These are phyloP conservation scores for Caenorhabditis macrosperma DNA, from an alignment of 2,888 invertebrate genomes.

Conservation along the genomic window DNA sequence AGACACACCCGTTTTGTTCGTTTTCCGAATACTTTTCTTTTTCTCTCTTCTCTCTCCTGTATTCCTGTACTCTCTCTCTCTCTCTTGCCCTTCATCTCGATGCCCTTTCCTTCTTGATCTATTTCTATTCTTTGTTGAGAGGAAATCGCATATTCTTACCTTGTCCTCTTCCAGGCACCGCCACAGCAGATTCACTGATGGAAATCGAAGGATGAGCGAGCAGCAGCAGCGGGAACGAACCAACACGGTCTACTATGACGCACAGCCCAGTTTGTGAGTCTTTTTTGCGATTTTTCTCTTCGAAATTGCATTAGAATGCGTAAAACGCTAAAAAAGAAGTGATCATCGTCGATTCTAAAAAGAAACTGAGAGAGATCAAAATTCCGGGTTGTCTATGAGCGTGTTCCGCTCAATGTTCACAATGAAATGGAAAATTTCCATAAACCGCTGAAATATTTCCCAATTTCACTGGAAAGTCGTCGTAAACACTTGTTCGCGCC, in stretches of 20 bases:
- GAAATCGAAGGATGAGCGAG: constrained; percentile 31
- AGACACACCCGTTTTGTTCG: constrained; percentile 17
- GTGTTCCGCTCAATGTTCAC: too few species aligned
- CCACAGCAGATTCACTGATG: neutral
- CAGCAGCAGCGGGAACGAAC: constrained; percentile 44
- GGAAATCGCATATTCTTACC: neutral
- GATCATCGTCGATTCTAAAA: too few species aligned
- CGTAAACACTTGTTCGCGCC: too few species aligned
- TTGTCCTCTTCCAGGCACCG: neutral
- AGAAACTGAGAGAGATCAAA: too few species aligned
- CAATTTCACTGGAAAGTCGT: too few species aligned
- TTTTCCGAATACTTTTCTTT: neutral
- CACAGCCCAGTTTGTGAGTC: constrained; percentile 54
- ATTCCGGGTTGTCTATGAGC: too few species aligned
- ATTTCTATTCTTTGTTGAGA: neutral
- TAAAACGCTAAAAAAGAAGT: constrained; percentile 7
- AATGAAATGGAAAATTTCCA: too few species aligned
- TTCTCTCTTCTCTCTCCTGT: neutral
- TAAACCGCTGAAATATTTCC: too few species aligned
- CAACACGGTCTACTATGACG: constrained; percentile 57
- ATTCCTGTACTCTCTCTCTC: neutral
- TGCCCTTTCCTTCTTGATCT: neutral
- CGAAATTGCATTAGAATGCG: too few species aligned
- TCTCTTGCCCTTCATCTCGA: neutral
- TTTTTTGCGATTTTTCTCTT: constrained; percentile 5